Evolutionary conservation across 2,797 vertebrate genomes (phyloP).

Genomic region (Glossophaga mutica): DNA sequence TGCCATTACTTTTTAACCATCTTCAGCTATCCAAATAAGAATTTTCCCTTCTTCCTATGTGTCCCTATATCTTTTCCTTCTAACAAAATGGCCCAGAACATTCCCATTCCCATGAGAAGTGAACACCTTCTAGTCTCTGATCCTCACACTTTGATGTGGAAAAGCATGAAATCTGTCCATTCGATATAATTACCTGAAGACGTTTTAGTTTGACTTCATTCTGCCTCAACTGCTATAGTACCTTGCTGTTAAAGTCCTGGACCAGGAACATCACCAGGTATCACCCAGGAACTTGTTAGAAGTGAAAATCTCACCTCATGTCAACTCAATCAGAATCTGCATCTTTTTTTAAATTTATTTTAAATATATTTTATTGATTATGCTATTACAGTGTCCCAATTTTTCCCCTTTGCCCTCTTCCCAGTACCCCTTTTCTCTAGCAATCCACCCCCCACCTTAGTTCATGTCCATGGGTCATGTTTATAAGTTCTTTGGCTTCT

Average conservation of each 20-base stretch:
- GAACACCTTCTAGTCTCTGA: neutral
- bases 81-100: neutral
- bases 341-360: neutral
- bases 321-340: neutral
- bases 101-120: neutral
- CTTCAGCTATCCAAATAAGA: neutral
- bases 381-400: too few species aligned
- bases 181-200: neutral
- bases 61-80: neutral
- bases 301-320: neutral
- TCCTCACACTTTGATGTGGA: neutral
- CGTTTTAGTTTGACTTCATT: neutral
- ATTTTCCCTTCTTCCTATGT: neutral
- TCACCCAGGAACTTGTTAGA: neutral
- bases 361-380: too few species aligned
- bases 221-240: neutral
- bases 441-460: too few species aligned
- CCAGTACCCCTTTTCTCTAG: too few species aligned
- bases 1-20: constrained; percentile 13
- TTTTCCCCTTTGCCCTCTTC: neutral
- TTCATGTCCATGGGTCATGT: too few species aligned
- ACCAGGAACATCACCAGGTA: neutral
- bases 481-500: too few species aligned
- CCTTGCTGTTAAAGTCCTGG: neutral
- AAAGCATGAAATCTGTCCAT: neutral